Evolutionary conservation across 2,888 invertebrate species (phyloP), one percentile per base, ranked within the genome.

Genomic region (Buathra laborator): DNA sequence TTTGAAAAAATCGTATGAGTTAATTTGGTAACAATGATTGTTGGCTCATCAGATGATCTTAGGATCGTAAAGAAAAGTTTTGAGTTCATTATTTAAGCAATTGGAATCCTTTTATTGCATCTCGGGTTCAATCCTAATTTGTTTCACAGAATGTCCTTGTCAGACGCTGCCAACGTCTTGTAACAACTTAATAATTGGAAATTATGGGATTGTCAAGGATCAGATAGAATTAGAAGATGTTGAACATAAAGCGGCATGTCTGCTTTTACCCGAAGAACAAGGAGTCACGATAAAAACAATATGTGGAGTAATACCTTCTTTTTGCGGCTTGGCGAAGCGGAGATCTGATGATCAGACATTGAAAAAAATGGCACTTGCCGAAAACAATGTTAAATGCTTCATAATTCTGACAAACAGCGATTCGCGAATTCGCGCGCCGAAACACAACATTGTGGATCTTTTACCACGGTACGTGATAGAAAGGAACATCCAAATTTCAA

Each of bases 181-280:
- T 75, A 76, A 87, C 16, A 75, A 88, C n/a, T 12, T 93, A 84
- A 88, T 89, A 29, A 51, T 93, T 19, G 83, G 86, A 7, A 90
- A 89, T 12, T 76, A 77, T 14, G 90, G 90, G 19, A 75, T 91
- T 53, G 81, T 91, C 48, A 56, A 89, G 1, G 83, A 92, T 66
- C 76, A 88, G 14, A 64, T 32, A 32, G 90, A 90, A 81, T 76
- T 87, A 3, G 89, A 89, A 19, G 66, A 71, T 0, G 56, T 81
- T 14, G 10, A 53, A 37, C 71, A 82, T 3, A 76, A 81, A 10
- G 70, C 81, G 3, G 86, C 88, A 4, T 90, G 89, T 43, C 75
- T 89, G 44, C 90, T 91, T 83, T 81, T 94, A 9, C 93, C 94
- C 1, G 81, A 90, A 44, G 88, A 92, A 68, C 86, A 90, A 3